phyloP scores from a whole-genome alignment of 2,113 vertebrate species.

The Eublepharis macularius region DNA sequence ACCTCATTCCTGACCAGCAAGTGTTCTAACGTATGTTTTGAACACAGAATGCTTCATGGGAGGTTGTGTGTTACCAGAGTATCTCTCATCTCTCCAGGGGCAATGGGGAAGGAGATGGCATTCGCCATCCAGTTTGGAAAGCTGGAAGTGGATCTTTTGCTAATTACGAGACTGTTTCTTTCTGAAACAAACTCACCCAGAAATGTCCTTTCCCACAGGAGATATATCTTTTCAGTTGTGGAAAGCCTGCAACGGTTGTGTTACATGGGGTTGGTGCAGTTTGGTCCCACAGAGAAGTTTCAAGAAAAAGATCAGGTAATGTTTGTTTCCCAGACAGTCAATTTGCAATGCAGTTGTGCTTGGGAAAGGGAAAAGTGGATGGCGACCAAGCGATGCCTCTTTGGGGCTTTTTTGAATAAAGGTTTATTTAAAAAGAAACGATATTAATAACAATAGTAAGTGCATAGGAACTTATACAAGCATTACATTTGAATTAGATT shows the following conservation, averaged over 20 bases:
- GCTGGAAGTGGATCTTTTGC: not conserved
- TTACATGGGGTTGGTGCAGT: slow-evolving; percentile 94
- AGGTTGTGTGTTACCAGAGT: not conserved
- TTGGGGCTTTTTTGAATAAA: no score
- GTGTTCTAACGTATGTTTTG: no score
- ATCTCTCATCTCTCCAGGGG: no score
- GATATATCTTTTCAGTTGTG: slow-evolving; percentile 89
- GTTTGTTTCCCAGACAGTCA: not conserved
- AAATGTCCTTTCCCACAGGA: slow-evolving; percentile 72
- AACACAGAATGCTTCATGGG: no score
- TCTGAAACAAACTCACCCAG: not conserved
- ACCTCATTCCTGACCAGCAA: not conserved
- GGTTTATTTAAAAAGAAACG: no score
- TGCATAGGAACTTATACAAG: no score
- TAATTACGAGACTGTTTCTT: fast-evolving
- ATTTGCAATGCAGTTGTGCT: not conserved
- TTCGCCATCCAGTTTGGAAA: not conserved
- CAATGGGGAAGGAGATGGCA: no score
- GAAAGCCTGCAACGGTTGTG: slow-evolving; percentile 88
- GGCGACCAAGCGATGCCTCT: no score
- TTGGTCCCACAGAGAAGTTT: slow-evolving; percentile 89
- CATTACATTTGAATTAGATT: no score
- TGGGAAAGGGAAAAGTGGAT: not conserved
- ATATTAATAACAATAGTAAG: no score
- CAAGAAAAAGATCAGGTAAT: slow-evolving; percentile 96